phyloP scores from a whole-genome alignment of 2,888 invertebrate species.

The Microctonus aethiopoides region DNA sequence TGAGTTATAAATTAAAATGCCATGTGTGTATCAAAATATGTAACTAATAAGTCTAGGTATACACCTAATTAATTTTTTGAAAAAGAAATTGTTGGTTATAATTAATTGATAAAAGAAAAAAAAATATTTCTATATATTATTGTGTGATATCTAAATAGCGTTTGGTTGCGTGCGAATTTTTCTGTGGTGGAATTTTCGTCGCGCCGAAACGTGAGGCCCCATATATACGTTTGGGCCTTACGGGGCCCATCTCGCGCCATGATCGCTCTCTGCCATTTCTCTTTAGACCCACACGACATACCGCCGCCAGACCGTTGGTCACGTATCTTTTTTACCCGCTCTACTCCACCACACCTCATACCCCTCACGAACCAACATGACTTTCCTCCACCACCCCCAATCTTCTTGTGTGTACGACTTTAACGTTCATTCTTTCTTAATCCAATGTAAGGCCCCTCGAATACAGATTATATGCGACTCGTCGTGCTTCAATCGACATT shows the following conservation, averaged over 20 bases:
- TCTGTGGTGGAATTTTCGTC: not conserved
- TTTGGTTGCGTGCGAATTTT: not conserved
- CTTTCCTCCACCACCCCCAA: slow-evolving; percentile 22
- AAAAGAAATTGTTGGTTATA: no score
- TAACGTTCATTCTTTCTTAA: no score
- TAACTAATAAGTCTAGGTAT: no score
- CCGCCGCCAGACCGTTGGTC: not conserved
- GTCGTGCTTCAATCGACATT: no score
- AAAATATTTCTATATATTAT: no score
- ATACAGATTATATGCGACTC: no score
- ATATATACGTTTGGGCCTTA: not conserved
- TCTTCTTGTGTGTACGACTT: slow-evolving; percentile 4
- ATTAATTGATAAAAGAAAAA: no score
- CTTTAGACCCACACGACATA: not conserved
- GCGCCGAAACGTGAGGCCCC: not conserved
- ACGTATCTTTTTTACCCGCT: not conserved
- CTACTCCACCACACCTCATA: slow-evolving; percentile 18
- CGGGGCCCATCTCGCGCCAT: not conserved
- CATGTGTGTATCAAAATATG: no score
- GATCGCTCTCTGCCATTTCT: not conserved
- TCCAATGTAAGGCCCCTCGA: no score
- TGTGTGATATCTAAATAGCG: no score
- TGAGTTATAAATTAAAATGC: not conserved
- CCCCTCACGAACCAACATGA: slow-evolving; percentile 17
- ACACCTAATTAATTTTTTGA: no score